phyloP scores from a whole-genome alignment of 2,888 invertebrate species.

The Apotomis capreana region DNA sequence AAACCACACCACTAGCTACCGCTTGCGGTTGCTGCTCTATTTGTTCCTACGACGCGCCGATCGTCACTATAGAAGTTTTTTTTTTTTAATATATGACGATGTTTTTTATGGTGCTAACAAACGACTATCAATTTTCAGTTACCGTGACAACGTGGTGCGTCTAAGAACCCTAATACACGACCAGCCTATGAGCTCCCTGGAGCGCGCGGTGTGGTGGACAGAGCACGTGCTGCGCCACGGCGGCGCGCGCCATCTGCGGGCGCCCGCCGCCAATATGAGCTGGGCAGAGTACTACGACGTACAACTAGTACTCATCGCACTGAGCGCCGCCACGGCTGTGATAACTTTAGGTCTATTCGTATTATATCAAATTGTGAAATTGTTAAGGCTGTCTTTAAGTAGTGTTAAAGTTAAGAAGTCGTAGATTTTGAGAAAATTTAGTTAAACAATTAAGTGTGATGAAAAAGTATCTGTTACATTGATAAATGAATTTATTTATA shows the following conservation, averaged over 20 bases:
- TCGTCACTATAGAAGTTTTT: no score
- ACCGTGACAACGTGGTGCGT: not conserved
- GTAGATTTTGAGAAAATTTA: not conserved
- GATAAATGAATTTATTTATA: no score
- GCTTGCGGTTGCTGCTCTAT: no score
- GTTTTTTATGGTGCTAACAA: no score
- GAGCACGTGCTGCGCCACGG: slow-evolving; percentile 56
- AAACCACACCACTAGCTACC: no score
- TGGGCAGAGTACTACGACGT: slow-evolving; percentile 1
- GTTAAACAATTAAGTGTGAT: no score
- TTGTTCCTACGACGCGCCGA: no score
- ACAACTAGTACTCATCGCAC: not conserved
- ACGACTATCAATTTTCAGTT: no score
- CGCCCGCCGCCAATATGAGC: slow-evolving; percentile 50
- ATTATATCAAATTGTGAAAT: not conserved
- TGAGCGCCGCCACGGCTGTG: not conserved
- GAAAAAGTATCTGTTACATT: no score
- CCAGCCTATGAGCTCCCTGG: slow-evolving; percentile 40
- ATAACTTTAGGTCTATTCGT: not conserved
- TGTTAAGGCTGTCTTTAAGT: not conserved
- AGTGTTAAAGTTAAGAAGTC: not conserved
- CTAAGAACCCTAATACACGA: not conserved
- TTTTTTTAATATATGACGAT: no score
- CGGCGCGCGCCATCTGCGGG: slow-evolving; percentile 51
- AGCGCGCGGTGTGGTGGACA: slow-evolving; percentile 59